A percentile compares a stretch with the other conserved stretches of the same genome.
These are phyloP conservation scores for Aleiodes sp. DNA, from an alignment of 1,140 invertebrate genomes.

Conservation along the genomic window DNA sequence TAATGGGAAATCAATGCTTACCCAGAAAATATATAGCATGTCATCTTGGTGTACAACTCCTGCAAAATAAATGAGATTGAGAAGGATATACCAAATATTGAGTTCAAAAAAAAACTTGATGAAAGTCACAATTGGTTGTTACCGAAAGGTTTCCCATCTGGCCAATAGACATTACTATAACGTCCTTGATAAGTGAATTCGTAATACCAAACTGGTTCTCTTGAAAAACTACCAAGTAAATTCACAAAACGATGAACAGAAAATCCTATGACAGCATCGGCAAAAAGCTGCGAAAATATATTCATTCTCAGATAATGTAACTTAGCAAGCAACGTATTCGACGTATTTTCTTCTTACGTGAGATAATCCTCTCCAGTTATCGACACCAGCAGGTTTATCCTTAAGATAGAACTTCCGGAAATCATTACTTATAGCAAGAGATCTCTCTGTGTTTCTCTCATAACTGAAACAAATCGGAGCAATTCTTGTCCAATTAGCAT, in stretches of 20 bases:
- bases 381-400: not conserved
- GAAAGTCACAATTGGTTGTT: constrained; percentile 26
- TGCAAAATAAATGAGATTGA: constrained; percentile 49
- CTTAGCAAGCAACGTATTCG: not conserved
- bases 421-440: constrained; percentile 38
- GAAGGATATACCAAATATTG: not conserved
- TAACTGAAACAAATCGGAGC: constrained; percentile 70
- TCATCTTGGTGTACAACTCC: constrained; percentile 73
- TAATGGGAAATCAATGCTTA: constrained; percentile 53
- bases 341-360: not conserved
- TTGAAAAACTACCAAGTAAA: constrained; percentile 61
- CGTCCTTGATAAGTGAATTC: constrained; percentile 68
- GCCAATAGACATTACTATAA: constrained; percentile 66
- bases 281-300: constrained; percentile 58
- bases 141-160: constrained; percentile 63
- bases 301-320: not conserved
- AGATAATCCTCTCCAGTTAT: not conserved
- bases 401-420: constrained; percentile 21
- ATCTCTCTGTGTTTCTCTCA: constrained; percentile 62
- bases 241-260: constrained; percentile 64
- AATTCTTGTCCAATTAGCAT: constrained; percentile 64
- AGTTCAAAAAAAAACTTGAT: constrained; percentile 14
- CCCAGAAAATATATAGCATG: constrained; percentile 70
- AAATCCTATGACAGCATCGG: constrained; percentile 67
- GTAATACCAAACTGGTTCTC: constrained; percentile 67